These are phyloP conservation scores for Acanthornis magna DNA, from an alignment of 2,797 vertebrate species.

Conservation along the genomic window DNA sequence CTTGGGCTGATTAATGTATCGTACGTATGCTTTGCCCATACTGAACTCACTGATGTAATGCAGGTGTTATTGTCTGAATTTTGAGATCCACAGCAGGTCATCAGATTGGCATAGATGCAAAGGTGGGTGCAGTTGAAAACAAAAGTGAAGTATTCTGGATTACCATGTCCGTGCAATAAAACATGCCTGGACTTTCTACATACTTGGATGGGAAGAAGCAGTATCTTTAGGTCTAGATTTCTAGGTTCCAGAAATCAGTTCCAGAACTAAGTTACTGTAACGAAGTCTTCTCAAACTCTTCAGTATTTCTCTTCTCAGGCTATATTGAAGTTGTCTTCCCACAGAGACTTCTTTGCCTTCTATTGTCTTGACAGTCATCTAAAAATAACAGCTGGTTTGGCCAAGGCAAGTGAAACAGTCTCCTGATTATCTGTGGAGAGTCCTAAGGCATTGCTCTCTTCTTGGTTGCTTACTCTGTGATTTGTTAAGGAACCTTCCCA, in stretches of 20 bases:
- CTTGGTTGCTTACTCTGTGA: not conserved
- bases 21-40: not conserved
- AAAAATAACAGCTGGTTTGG: not conserved
- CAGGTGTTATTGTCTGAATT: not conserved
- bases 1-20: not conserved
- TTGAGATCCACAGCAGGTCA: not conserved
- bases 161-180: not conserved
- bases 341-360: not conserved
- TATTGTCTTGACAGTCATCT: not conserved
- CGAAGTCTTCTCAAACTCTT: not conserved
- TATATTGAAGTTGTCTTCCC: not conserved
- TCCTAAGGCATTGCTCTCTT: not conserved
- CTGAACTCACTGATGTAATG: not conserved
- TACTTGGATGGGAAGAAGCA: not conserved
- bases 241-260: not conserved
- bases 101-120: rapidly evolving
- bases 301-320: not conserved
- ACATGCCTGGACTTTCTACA: rapidly evolving
- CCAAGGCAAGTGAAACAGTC: not conserved
- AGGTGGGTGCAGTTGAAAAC: not conserved
- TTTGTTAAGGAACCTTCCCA: not conserved
- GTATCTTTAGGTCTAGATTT: not conserved
- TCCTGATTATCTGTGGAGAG: not conserved
- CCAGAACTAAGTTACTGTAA: not conserved
- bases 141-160: not conserved